phyloP scores from a whole-genome alignment of 2,113 vertebrate species.

The Corythaixoides concolor region DNA sequence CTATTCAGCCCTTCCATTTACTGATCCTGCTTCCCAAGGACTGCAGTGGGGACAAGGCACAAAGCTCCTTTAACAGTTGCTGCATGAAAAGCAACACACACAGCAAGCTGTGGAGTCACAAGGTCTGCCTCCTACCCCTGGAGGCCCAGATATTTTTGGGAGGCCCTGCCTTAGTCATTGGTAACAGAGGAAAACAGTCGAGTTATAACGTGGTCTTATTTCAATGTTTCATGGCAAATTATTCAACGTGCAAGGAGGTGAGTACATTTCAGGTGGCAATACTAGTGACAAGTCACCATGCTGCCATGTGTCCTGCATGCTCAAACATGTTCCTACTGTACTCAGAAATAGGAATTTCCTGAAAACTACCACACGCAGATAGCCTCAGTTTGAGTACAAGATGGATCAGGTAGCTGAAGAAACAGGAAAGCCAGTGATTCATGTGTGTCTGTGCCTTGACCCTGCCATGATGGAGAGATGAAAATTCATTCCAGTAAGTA shows the following conservation, averaged over 20 bases:
- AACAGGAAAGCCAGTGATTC: background rate
- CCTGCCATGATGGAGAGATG: background rate
- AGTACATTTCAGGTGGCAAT: background rate
- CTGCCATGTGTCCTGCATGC: background rate
- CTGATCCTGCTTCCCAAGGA: background rate
- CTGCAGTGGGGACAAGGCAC: background rate
- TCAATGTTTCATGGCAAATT: background rate
- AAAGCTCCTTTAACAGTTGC: conserved; percentile 46
- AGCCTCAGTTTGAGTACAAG: background rate
- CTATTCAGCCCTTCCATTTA: conserved; percentile 15
- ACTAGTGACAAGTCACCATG: background rate
- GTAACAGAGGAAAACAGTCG: background rate
- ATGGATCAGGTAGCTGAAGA: background rate
- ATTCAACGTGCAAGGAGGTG: background rate
- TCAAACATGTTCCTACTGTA: background rate
- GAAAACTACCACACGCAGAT: background rate
- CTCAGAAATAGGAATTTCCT: background rate
- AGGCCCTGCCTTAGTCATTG: background rate
- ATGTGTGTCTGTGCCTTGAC: background rate
- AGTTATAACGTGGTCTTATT: background rate
- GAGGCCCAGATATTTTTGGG: conserved; percentile 1
- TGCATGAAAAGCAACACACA: background rate
- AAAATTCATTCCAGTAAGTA: background rate
- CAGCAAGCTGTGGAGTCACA: background rate
- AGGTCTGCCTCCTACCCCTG: background rate